A percentile compares a stretch with the other conserved stretches of the same genome.
These are phyloP conservation scores for Ginglymostoma cirratum DNA, from an alignment of 2,113 vertebrate species.

Conservation along the genomic window DNA sequence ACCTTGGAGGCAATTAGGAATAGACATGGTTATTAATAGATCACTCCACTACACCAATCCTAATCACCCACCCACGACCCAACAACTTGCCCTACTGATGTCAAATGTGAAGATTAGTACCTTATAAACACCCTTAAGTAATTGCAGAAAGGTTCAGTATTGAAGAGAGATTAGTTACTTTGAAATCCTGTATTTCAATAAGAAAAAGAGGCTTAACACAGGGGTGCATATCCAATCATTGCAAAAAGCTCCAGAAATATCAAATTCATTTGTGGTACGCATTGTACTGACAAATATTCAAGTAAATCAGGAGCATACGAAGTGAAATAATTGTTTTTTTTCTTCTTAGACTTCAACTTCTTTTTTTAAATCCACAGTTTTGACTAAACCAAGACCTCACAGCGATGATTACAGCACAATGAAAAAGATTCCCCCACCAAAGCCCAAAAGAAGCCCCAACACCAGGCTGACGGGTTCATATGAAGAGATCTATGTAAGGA, in stretches of 20 bases:
- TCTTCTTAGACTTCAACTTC: not conserved
- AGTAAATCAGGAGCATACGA: not conserved
- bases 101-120: not conserved
- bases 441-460: slow-evolving; percentile 88
- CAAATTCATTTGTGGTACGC: not conserved
- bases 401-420: slow-evolving; percentile 93
- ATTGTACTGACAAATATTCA: not conserved
- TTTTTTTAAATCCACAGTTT: slow-evolving; percentile 52
- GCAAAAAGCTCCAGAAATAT: not conserved
- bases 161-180: not conserved
- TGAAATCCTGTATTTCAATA: not conserved
- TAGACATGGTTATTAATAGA: no score
- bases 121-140: not conserved
- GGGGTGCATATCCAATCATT: not conserved
- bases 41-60: not conserved
- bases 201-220: not conserved
- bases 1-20: not conserved
- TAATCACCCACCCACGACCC: not conserved
- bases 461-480: slow-evolving; percentile 89
- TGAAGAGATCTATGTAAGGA: slow-evolving; percentile 76
- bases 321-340: not conserved
- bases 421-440: slow-evolving; percentile 92
- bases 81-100: not conserved
- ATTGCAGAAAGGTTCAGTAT: not conserved
- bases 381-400: slow-evolving; percentile 82